Evolutionary conservation across 1,140 invertebrate species (phyloP), one percentile per base, ranked within the genome.

Genomic region (Brachionus rotundiformis): DNA sequence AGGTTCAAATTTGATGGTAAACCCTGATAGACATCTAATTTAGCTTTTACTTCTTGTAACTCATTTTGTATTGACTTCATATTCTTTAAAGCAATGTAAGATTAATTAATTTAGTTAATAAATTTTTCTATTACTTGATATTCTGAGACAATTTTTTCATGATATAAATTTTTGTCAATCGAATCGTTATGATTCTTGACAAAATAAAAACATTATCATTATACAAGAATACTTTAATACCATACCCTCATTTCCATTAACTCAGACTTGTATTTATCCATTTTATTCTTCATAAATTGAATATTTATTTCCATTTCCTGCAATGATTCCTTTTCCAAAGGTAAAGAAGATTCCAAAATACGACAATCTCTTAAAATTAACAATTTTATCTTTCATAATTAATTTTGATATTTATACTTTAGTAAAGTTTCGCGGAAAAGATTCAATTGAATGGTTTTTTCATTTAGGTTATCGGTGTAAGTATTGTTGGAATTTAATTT

Each of bases 141-240:
- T 31, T 79, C 76, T 36, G 47, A 25, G 4, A 54, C n/a, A 23
- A 79, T 54, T 39, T 79, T 79, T 59, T 79, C 76, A 59, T 79
- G 76, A 59, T n/a, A 59, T 3, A 79, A 41, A 79, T 61, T 79
- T 79, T 79, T 63, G 59, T 79, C 76, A 23, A 79, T 36, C 8
- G 33, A 25, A 73, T 73, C 68, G 31, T 54, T 54, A 36, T 79
- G 47, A 59, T n/a, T 10, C 29, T 77, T 49, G 1, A 44, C 49
- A 3, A 44, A 19, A 49, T n/a, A 49, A 29, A 25, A 25, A 44
- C 19, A 49, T 23, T 25, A 4, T 49, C 11, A 19, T 11, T 11
- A 27, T n/a, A 39, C 4, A 27, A 41, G 7, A 75, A 19, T 41
- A n/a, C n/a, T 41, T n/a, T 39, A 29, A 63, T 36, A 8, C 10